phyloP scores from a whole-genome alignment of 2,113 vertebrate genomes.

The Oenanthe oenanthe region DNA sequence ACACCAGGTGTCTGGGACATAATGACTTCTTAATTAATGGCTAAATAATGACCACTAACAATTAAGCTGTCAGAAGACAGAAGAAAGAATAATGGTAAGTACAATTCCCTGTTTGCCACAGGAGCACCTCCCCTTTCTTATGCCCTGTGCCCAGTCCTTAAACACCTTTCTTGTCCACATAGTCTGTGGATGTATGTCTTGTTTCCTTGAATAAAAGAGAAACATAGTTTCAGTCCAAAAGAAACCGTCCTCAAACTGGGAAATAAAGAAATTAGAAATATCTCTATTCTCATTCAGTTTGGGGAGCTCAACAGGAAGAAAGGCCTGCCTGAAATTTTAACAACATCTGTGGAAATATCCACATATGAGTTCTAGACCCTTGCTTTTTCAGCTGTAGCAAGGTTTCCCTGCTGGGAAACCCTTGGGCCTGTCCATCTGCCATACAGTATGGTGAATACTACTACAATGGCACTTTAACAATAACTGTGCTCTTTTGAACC shows the following conservation, averaged over 20 bases:
- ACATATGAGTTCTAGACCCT: neutral
- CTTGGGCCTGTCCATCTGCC: conserved; percentile 2
- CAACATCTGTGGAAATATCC: neutral
- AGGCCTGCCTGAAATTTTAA: neutral
- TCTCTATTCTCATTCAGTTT: neutral
- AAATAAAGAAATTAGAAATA: neutral
- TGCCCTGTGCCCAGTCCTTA: neutral
- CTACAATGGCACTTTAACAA: conserved; percentile 40
- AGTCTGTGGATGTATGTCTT: neutral
- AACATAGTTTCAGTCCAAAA: neutral
- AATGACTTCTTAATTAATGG: conserved; percentile 47
- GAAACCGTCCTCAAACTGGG: neutral
- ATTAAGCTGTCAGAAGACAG: neutral
- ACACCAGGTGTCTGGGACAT: neutral
- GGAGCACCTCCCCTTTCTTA: neutral
- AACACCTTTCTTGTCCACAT: neutral
- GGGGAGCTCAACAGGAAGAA: neutral
- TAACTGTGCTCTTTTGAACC: conserved; percentile 49
- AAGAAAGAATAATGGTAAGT: neutral
- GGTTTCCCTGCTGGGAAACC: neutral
- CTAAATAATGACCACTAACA: conserved; percentile 19
- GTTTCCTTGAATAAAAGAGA: neutral
- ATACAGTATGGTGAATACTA: conserved; percentile 21
- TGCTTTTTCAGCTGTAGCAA: neutral
- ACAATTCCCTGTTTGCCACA: neutral